Evolutionary conservation across 2,797 vertebrate genomes (phyloP).

Genomic region (Pelodytes ibericus): DNA sequence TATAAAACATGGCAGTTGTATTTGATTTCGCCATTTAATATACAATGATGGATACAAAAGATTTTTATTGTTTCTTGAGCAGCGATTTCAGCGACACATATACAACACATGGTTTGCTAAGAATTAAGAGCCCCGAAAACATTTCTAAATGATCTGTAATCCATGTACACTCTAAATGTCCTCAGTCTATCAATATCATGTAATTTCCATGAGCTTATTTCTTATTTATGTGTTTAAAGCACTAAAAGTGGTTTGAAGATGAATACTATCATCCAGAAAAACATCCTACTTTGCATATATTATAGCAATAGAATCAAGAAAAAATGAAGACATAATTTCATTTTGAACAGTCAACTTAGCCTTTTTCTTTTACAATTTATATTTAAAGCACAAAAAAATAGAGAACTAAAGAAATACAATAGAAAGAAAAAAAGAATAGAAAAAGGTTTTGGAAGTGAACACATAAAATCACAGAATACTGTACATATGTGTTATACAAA

Average conservation of each 20-base stretch:
- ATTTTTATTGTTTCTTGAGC: background rate
- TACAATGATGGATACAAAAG: background rate
- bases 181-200: constrained; percentile 47
- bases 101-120: background rate
- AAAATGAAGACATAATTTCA: constrained; percentile 1
- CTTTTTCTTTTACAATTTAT: background rate
- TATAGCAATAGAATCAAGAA: constrained; percentile 8
- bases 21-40: too few species aligned
- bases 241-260: constrained; percentile 48
- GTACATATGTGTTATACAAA: too few species aligned
- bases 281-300: background rate
- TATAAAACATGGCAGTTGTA: too few species aligned
- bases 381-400: background rate
- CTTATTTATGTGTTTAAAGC: constrained; percentile 49
- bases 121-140: constrained; percentile 13
- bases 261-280: constrained; percentile 30
- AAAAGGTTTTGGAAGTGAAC: too few species aligned
- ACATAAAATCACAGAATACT: too few species aligned
- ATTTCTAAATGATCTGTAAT: constrained; percentile 39
- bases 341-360: background rate
- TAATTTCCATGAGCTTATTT: constrained; percentile 48
- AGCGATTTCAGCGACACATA: background rate
- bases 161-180: constrained; percentile 32
- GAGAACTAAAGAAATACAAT: background rate
- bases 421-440: too few species aligned